Evolutionary conservation across 2,888 invertebrate species (phyloP).

Genomic region (Drosophila pseudotalamancana): DNA sequence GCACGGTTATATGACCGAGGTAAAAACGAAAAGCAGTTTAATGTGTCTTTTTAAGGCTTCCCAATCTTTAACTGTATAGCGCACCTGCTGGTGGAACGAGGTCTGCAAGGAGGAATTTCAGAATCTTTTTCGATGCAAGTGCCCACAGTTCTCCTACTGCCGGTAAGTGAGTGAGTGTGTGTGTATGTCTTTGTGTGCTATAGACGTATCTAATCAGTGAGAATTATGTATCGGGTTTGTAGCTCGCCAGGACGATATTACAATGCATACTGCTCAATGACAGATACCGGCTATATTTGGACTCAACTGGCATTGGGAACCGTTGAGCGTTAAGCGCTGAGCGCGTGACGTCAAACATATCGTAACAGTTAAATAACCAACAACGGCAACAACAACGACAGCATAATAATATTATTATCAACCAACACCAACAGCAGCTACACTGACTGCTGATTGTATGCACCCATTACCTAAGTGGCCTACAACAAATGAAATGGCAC

Average conservation of each 20-base stretch:
- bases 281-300: constrained; percentile 96
- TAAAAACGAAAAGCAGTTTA: constrained; percentile 84
- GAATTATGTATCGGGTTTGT: background rate
- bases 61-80: constrained; percentile 86
- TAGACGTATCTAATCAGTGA: background rate
- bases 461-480: constrained; percentile 34
- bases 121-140: constrained; percentile 93
- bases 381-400: constrained; percentile 13
- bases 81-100: constrained; percentile 97
- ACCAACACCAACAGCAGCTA: constrained; percentile 35
- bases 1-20: constrained; percentile 93
- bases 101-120: constrained; percentile 96
- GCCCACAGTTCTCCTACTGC: constrained; percentile 95
- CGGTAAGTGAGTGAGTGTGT: too few species aligned
- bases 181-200: too few species aligned
- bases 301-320: constrained; percentile 85
- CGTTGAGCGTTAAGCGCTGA: constrained; percentile 52
- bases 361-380: constrained; percentile 10
- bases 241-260: constrained; percentile 93
- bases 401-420: constrained; percentile 9
- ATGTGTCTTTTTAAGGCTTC: too few species aligned
- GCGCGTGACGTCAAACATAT: constrained; percentile 59
- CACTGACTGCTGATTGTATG: constrained; percentile 60
- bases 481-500: constrained; percentile 15
- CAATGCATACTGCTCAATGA: constrained; percentile 95